phyloP scores from a whole-genome alignment of 2,113 vertebrate species.

The Eudyptes chrysolophus region DNA sequence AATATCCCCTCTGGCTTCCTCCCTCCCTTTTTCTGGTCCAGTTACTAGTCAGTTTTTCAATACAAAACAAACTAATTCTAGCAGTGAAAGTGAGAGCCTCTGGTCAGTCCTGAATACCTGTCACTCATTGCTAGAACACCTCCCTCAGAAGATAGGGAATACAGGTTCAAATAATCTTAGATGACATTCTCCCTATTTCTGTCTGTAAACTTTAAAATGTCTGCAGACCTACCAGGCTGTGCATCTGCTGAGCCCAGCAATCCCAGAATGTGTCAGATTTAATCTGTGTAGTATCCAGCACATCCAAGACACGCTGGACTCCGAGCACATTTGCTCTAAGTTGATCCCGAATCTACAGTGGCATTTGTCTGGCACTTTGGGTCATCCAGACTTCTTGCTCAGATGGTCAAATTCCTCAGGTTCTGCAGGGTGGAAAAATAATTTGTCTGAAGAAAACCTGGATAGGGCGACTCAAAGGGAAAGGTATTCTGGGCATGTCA shows the following conservation, averaged over 20 bases:
- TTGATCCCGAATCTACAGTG: neutral
- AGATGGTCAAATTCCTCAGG: neutral
- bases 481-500: neutral
- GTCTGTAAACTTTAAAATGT: neutral
- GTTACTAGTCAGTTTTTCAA: neutral
- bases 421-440: neutral
- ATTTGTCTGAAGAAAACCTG: neutral
- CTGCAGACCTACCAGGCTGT: neutral
- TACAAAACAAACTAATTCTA: neutral
- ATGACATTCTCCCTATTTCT: neutral
- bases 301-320: neutral
- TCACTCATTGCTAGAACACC: neutral
- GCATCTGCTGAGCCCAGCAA: neutral
- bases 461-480: neutral
- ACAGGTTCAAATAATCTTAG: neutral
- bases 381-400: neutral
- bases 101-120: neutral
- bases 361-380: neutral
- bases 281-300: neutral
- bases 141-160: neutral
- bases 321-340: neutral
- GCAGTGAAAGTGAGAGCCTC: neutral
- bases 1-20: neutral
- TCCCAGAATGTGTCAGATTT: constrained; percentile 31
- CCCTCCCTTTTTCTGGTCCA: neutral